Evolutionary conservation across 2,113 vertebrate genomes (phyloP).

Genomic region (Cranoglanis bouderius): DNA sequence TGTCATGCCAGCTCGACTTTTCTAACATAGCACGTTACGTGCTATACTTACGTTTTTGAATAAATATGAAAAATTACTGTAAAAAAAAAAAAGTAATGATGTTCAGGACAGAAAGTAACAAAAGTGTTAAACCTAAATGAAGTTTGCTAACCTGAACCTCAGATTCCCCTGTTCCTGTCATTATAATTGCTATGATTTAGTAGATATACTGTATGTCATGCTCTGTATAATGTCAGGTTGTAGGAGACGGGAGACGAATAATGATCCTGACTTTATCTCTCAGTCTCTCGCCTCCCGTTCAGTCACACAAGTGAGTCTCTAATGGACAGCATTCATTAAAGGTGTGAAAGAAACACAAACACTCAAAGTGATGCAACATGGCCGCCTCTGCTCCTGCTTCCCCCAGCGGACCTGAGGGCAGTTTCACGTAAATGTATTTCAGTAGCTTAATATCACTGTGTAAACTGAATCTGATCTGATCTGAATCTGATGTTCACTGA

Average conservation of each 20-base stretch:
- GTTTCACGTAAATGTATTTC: neutral
- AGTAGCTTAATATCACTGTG: neutral
- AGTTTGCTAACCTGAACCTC: neutral
- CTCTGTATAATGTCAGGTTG: neutral
- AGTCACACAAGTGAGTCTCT: slow-evolving; percentile 2
- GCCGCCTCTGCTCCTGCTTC: too few relatives aligned
- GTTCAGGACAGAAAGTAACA: neutral
- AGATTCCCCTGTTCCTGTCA: neutral
- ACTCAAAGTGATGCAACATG: slow-evolving; percentile 1
- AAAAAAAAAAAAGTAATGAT: neutral
- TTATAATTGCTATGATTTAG: neutral
- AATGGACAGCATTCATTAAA: slow-evolving; percentile 29
- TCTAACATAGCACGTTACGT: neutral
- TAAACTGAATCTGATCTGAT: too few relatives aligned
- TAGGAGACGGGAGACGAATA: neutral
- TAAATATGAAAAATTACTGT: neutral
- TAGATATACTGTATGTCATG: neutral
- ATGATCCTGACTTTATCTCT: neutral
- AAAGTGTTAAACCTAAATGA: neutral
- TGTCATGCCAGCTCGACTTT: neutral
- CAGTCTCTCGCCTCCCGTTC: neutral
- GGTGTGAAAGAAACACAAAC: slow-evolving; percentile 35
- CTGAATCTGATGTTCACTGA: neutral
- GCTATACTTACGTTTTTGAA: too few relatives aligned
- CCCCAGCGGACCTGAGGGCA: neutral